Conservation (phyloP, 2,888 invertebrate genomes). For the Argyresthia goedartella region DNA sequence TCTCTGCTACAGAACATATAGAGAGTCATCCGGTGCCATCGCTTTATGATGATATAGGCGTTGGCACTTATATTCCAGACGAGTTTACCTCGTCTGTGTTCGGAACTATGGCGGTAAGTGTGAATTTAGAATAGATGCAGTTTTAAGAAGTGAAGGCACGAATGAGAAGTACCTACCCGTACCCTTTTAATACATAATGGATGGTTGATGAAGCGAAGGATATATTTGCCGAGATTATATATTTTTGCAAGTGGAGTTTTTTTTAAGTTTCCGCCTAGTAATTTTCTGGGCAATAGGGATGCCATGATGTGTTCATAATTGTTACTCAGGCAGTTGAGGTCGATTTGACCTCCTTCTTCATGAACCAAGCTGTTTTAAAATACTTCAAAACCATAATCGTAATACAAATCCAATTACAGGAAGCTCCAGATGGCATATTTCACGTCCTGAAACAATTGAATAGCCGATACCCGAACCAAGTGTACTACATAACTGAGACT, state of each 20-base stretch:
- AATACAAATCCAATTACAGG: slow-evolving; percentile 25
- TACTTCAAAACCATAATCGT: background rate
- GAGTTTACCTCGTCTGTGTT: background rate
- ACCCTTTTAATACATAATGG: too few relatives aligned
- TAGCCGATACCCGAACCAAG: slow-evolving; percentile 56
- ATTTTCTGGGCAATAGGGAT: background rate
- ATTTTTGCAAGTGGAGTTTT: background rate
- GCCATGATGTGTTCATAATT: background rate
- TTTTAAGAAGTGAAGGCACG: background rate
- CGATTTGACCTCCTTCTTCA: background rate
- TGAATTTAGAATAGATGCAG: background rate
- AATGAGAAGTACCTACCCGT: background rate
- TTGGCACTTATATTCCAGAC: slow-evolving; percentile 10
- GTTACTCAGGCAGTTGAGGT: background rate
- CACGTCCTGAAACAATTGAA: slow-evolving; percentile 62
- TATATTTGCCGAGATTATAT: too few relatives aligned
- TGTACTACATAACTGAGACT: slow-evolving; percentile 73
- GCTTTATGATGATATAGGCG: slow-evolving; percentile 25
- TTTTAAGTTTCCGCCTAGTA: background rate
- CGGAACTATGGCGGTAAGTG: background rate
- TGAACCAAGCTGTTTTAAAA: background rate
- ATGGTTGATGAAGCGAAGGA: too few relatives aligned
- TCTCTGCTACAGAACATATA: background rate
- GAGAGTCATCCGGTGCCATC: slow-evolving; percentile 22
- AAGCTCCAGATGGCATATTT: slow-evolving; percentile 70